Evolutionary conservation across 1,140 invertebrate species (phyloP).

Genomic region (Trichonephila inaurata): DNA sequence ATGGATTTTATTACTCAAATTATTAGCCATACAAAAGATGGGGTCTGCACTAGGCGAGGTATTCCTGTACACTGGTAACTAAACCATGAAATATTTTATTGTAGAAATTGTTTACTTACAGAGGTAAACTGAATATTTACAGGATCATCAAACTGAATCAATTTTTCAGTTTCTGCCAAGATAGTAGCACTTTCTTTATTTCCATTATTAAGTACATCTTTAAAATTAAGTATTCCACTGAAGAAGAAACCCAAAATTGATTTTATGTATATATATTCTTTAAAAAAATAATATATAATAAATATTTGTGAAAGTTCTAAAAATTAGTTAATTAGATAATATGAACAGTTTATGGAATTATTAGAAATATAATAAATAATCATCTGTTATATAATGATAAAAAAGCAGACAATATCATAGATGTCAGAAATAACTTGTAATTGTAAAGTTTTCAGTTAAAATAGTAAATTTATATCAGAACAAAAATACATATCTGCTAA

Average conservation of each 20-base stretch:
- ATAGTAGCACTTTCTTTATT: constrained; percentile 34
- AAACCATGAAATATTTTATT: no score
- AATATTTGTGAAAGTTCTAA: background rate
- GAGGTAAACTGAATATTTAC: constrained; percentile 25
- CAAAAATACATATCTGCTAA: no score
- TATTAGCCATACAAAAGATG: no score
- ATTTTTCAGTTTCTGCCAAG: background rate
- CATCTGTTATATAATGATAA: background rate
- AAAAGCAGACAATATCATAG: background rate
- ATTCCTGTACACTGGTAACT: no score
- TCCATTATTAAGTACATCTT: constrained; percentile 23
- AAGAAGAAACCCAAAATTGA: background rate
- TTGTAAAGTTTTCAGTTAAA: no score
- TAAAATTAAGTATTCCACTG: constrained; percentile 23
- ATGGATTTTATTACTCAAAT: no score
- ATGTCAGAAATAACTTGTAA: no score
- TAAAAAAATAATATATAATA: background rate
- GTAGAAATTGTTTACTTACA: constrained; percentile 9
- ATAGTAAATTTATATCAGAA: no score
- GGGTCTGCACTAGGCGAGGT: no score
- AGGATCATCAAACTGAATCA: constrained; percentile 45
- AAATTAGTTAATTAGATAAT: no score
- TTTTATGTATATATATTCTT: background rate
- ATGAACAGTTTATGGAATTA: background rate
- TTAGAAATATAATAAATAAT: background rate